phyloP scores from a whole-genome alignment of 2,113 vertebrate genomes.

The Egretta garzetta region DNA sequence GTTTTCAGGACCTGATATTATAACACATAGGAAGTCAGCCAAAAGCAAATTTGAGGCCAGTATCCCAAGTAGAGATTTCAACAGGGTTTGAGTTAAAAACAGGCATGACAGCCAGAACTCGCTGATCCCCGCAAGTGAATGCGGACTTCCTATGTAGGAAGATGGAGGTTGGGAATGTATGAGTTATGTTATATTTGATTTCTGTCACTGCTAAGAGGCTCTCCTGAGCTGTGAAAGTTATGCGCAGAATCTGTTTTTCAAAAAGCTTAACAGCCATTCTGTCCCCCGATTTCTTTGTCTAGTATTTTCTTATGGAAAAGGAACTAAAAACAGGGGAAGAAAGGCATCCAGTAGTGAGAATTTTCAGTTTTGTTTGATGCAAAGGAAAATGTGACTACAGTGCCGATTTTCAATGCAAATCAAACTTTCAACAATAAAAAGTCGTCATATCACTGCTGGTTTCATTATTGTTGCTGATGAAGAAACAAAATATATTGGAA shows the following conservation, averaged over 20 bases:
- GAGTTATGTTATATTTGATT: background rate
- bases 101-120: background rate
- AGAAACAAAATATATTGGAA: background rate
- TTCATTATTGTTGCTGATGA: background rate
- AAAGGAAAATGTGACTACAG: background rate
- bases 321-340: background rate
- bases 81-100: background rate
- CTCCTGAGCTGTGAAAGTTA: background rate
- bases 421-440: background rate
- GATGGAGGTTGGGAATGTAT: background rate
- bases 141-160: background rate
- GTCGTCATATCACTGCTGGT: background rate
- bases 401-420: background rate
- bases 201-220: background rate
- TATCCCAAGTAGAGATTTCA: background rate
- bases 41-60: background rate
- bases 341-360: background rate
- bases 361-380: background rate
- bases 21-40: background rate
- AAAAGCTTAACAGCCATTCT: background rate
- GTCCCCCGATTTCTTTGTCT: background rate
- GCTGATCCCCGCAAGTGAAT: background rate
- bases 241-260: background rate
- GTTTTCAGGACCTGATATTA: background rate
- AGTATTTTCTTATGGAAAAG: background rate